Evolutionary conservation across 2,888 invertebrate genomes (phyloP).

Genomic region (Drosophila mimica): DNA sequence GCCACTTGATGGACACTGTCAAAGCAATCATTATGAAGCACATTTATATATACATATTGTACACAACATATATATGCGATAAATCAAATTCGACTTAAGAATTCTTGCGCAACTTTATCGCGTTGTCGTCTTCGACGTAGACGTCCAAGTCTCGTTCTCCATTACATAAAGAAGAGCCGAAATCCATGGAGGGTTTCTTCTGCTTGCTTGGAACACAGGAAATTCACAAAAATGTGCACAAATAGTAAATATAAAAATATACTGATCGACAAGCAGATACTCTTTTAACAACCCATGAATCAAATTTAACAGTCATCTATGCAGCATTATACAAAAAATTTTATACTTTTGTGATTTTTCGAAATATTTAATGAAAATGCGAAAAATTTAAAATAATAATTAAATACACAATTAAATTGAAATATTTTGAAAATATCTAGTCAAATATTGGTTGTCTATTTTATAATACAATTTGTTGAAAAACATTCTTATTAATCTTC

Average conservation of each 20-base stretch:
- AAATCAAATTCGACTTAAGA: slow-evolving; percentile 50
- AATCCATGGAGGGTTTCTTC: slow-evolving; percentile 5
- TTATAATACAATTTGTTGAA: background rate
- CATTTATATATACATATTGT: slow-evolving; percentile 13
- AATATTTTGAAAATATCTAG: too few relatives aligned
- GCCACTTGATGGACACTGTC: slow-evolving; percentile 57
- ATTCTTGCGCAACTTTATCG: slow-evolving; percentile 62
- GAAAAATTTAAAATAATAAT: background rate
- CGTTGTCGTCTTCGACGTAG: slow-evolving; percentile 9
- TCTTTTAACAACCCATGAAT: background rate
- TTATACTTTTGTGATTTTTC: background rate
- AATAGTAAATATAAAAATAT: slow-evolving; percentile 14
- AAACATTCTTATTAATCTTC: background rate
- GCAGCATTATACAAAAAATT: background rate
- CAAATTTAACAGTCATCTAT: background rate
- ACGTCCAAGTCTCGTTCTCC: slow-evolving; percentile 23
- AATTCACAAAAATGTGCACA: slow-evolving; percentile 46
- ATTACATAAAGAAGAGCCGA: slow-evolving; percentile 57
- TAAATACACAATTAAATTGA: background rate
- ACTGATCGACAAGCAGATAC: background rate
- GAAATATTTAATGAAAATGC: background rate
- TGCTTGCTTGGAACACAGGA: slow-evolving; percentile 64
- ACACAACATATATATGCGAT: slow-evolving; percentile 16
- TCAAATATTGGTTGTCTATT: too few relatives aligned
- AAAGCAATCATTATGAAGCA: slow-evolving; percentile 19